Evolutionary conservation across 2,888 invertebrate genomes (phyloP).

Genomic region (Bimastos eiseni): DNA sequence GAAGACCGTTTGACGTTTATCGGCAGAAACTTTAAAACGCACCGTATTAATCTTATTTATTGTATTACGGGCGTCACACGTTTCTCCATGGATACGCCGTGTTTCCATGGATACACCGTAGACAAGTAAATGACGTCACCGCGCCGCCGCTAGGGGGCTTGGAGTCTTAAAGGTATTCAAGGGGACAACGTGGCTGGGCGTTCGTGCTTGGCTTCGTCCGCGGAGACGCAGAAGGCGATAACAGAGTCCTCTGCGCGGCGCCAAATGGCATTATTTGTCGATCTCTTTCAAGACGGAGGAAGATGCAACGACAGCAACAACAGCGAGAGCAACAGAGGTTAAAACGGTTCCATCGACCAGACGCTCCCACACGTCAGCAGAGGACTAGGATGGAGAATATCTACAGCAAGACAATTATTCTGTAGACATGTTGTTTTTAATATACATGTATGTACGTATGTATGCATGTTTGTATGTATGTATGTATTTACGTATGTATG

Average conservation of each 20-base stretch:
- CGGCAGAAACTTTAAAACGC: not conserved
- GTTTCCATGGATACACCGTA: not conserved
- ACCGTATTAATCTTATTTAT: not conserved
- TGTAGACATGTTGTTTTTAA: too few species aligned
- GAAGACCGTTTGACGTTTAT: not conserved
- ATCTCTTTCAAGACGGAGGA: conserved; percentile 6
- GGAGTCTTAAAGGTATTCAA: not conserved
- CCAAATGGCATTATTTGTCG: not conserved
- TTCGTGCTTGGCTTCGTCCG: not conserved
- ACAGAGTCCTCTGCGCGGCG: not conserved
- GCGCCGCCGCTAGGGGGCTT: not conserved
- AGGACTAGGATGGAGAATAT: too few species aligned
- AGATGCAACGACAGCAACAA: not conserved
- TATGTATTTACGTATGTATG: too few species aligned
- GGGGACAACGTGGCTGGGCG: not conserved
- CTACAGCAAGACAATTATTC: too few species aligned
- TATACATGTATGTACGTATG: too few species aligned
- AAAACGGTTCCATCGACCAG: not conserved
- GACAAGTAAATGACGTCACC: not conserved
- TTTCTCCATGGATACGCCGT: not conserved
- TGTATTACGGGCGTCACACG: not conserved
- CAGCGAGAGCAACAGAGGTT: not conserved
- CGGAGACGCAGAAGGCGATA: not conserved
- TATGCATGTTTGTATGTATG: too few species aligned
- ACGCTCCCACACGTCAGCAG: not conserved